Evolutionary conservation across 2,888 invertebrate genomes (phyloP), one percentile per base, ranked within the genome.

Genomic region (Aromia moschata): DNA sequence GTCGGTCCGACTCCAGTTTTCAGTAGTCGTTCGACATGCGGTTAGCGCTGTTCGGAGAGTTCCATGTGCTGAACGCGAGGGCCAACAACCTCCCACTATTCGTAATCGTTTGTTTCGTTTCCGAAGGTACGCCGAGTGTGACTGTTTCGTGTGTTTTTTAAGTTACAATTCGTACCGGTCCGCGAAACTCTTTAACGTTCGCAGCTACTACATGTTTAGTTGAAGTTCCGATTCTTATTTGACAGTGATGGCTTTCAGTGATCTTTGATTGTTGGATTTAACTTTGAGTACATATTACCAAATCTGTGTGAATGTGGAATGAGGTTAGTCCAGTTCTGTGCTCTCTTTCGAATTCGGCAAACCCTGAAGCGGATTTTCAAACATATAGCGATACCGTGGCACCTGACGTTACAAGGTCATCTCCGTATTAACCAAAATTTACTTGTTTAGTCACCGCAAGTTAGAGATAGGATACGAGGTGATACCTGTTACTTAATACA

Each of bases 281-380:
- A 14, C 33, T 41, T 25, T 49, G 30, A 30, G 46, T 43, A 14
- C 57, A n/a, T n/a, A n/a, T 49, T 53, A 49, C 9, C 14, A 30
- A 17, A 25, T 44, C 43, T 46, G 46, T 62, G 64, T 68, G 68
- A 62, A 70, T 70, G 70, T 70, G 70, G 70, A 70, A 70, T 70
- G 68, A 70, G 67, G 70, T 70, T 58, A 68, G 68, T 65, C 54
- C 33, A 3, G 25, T 5, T 25, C n/a, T n/a, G n/a, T n/a, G n/a
- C n/a, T n/a, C n/a, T n/a, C n/a, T n/a, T n/a, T n/a, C n/a, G n/a
- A n/a, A n/a, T n/a, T n/a, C n/a, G n/a, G n/a, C n/a, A n/a, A n/a
- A n/a, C n/a, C n/a, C n/a, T n/a, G n/a, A n/a, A n/a, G n/a, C n/a
- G n/a, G n/a, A n/a, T n/a, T n/a, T n/a, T n/a, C n/a, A n/a, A n/a